Evolutionary conservation across 2,113 vertebrate species (phyloP), one percentile per base, ranked within the genome.

Genomic region (Hystrix cristata): DNA sequence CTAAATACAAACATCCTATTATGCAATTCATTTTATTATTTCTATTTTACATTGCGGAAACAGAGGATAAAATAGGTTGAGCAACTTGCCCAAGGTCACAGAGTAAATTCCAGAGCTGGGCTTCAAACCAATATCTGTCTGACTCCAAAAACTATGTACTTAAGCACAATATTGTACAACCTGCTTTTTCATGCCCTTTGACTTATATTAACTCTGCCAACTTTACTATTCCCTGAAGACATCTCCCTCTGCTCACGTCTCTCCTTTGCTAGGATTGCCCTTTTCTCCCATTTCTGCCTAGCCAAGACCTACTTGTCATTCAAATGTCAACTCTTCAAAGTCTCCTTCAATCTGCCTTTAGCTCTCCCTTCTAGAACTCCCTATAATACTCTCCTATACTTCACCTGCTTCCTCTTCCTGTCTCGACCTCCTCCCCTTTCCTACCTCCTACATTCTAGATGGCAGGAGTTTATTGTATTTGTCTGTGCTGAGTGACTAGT

Each of bases 1-100:
- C 86, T 95, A 69, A 88, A 94, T 83, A 48, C 62, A 80, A 95
- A 83, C 53, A 51, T 29, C 1, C 46, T 83, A 25, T 94, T 90
- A 80, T 62, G 9, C n/a, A 91, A 93, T 82, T 93, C 48, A 92
- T 90, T 93, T 91, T 79, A 74, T 92, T 88, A 86, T 94, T 94
- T 96, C 51, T 12, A 80, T 71, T 89, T 91, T 89, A 74, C 48
- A 92, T 15, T 67, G 48, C 87, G 62, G 76, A 95, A 91, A 92
- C 55, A n/a, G 29, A 76, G 27, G 51, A 93, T 53, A 67, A 97
- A 88, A 81, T 5, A 89, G 38, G 48, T 74, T 93, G 79, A 79
- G 51, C 84, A 91, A 93, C 38, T 80, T 93, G 60, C 51, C 51
- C 34, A 65, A 79, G 88, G 78, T 94, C 95, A 85, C 71, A 85